These are phyloP conservation scores for Argya squamiceps DNA, from an alignment of 2,797 vertebrate species.

Conservation along the genomic window DNA sequence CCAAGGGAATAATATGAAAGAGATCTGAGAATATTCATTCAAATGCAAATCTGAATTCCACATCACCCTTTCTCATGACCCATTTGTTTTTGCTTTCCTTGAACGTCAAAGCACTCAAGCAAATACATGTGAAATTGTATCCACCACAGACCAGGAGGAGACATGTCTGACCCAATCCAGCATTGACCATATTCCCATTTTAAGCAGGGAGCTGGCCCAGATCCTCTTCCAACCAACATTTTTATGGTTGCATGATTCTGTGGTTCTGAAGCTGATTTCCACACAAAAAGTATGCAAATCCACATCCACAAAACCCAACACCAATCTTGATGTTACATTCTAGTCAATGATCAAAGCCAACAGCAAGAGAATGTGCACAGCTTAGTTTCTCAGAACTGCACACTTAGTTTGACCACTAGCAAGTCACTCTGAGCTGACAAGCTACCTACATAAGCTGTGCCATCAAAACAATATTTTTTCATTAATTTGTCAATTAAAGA, in stretches of 20 bases:
- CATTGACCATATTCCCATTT: background rate
- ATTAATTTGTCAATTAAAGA: background rate
- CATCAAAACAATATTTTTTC: background rate
- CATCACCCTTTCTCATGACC: background rate
- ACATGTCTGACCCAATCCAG: background rate
- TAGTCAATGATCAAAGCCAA: background rate
- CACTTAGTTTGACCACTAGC: background rate
- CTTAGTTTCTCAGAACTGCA: background rate
- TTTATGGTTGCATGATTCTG: background rate
- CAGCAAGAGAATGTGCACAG: background rate
- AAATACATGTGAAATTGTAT: background rate
- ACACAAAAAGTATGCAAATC: background rate
- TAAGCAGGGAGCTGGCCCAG: background rate
- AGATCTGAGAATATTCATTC: slow-evolving; percentile 42
- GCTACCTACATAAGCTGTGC: background rate
- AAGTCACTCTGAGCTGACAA: background rate
- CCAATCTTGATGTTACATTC: background rate
- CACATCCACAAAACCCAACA: background rate
- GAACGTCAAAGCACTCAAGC: background rate
- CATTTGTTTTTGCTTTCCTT: slow-evolving; percentile 52
- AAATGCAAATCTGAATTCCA: slow-evolving; percentile 58
- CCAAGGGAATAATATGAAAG: slow-evolving; percentile 33
- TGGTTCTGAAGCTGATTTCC: background rate
- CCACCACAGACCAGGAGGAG: background rate
- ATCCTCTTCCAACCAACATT: background rate